Conservation (phyloP, 1,140 invertebrate species). For the Trichomalopsis sarcophagae region DNA sequence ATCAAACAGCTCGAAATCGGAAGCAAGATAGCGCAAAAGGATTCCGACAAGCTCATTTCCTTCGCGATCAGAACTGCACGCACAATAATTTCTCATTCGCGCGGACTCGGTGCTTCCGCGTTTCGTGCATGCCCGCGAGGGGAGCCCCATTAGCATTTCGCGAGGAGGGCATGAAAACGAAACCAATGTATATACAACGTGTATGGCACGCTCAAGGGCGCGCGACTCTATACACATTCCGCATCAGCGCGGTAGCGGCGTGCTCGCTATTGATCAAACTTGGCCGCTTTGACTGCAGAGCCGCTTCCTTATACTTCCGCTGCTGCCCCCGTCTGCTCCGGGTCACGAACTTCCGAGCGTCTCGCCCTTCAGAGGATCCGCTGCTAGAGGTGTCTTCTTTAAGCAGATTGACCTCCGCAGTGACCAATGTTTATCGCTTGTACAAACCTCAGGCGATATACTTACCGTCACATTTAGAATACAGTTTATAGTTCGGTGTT, state of each 20-base stretch:
- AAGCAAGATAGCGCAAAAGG: too few relatives aligned
- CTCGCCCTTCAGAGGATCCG: constrained; percentile 14
- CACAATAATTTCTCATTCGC: not conserved
- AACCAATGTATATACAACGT: not conserved
- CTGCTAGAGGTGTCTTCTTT: not conserved
- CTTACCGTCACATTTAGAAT: too few relatives aligned
- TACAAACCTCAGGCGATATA: not conserved
- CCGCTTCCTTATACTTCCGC: constrained; percentile 29
- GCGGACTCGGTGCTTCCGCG: not conserved
- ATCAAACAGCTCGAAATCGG: not conserved
- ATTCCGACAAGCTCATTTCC: too few relatives aligned
- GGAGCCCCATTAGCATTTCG: not conserved
- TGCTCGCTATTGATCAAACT: constrained; percentile 48
- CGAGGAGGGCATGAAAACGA: not conserved
- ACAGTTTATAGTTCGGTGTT: too few relatives aligned
- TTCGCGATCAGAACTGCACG: not conserved
- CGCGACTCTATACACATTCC: constrained; percentile 22
- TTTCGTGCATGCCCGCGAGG: not conserved
- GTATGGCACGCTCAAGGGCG: constrained; percentile 23
- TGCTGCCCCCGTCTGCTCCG: not conserved
- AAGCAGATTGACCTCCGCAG: not conserved
- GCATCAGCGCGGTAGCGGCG: too few relatives aligned
- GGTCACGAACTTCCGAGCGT: constrained; percentile 42
- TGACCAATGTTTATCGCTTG: not conserved
- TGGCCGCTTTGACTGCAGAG: not conserved